These are phyloP conservation scores for Carlito syrichta DNA, from an alignment of 2,113 vertebrate genomes.

Conservation along the genomic window DNA sequence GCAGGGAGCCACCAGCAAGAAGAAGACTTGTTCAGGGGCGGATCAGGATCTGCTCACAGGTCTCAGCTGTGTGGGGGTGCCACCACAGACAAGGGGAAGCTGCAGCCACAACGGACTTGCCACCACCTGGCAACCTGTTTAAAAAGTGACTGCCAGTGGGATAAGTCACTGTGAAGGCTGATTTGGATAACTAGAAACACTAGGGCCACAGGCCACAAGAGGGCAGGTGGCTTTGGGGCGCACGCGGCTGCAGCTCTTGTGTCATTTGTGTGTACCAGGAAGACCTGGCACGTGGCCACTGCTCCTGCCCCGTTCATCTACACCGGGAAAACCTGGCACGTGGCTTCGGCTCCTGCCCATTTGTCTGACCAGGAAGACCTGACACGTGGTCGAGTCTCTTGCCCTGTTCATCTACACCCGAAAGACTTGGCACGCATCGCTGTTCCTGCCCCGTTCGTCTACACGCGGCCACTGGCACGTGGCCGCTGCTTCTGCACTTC, in stretches of 20 bases:
- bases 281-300: too few relatives aligned
- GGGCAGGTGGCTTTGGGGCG: background rate
- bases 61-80: background rate
- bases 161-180: background rate
- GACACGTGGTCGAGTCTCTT: too few relatives aligned
- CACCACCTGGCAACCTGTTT: background rate
- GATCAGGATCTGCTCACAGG: background rate
- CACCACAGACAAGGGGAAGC: background rate
- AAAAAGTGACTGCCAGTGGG: background rate
- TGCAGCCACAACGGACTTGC: background rate
- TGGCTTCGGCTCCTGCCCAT: too few relatives aligned
- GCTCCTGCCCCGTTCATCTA: background rate
- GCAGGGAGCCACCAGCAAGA: background rate
- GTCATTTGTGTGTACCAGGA: background rate
- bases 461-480: too few relatives aligned
- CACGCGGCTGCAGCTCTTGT: background rate
- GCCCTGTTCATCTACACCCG: too few relatives aligned
- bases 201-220: background rate
- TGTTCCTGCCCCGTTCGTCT: too few relatives aligned
- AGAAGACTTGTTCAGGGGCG: background rate
- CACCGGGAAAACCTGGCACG: too few relatives aligned
- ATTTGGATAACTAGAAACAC: background rate
- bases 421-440: too few relatives aligned
- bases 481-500: too few relatives aligned
- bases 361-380: too few relatives aligned